These are phyloP conservation scores for Callaeas wilsoni DNA, from an alignment of 2,113 vertebrate genomes.

Conservation along the genomic window DNA sequence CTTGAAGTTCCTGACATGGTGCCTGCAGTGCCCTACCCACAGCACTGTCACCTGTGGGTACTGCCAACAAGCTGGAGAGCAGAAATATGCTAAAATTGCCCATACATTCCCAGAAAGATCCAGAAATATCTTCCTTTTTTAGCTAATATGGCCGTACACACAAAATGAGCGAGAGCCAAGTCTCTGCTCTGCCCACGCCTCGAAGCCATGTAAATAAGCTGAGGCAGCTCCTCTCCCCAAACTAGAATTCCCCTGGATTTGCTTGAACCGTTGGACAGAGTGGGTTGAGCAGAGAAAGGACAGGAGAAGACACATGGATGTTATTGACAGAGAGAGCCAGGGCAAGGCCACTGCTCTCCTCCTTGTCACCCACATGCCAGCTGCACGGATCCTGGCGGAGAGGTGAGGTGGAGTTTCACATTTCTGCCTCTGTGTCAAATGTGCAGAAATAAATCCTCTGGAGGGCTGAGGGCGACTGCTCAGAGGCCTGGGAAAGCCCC, in stretches of 20 bases:
- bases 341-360: not conserved
- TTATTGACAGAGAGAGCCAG: not conserved
- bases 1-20: not conserved
- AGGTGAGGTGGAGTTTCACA: not conserved
- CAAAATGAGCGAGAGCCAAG: not conserved
- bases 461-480: not conserved
- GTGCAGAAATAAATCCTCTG: not conserved
- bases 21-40: not conserved
- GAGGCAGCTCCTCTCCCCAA: not conserved
- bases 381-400: fast-evolving
- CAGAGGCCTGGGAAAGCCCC: not conserved
- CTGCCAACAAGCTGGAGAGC: not conserved
- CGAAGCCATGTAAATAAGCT: not conserved
- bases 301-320: not conserved
- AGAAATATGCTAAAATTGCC: not conserved
- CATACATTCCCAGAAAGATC: not conserved
- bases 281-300: not conserved
- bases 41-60: not conserved
- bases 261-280: not conserved
- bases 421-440: not conserved
- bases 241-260: not conserved
- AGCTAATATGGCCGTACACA: not conserved
- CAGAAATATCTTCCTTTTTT: not conserved
- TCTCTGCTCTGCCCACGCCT: not conserved
- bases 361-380: not conserved